Percentiles rank a stretch among this genome's conserved stretches.
These are phyloP conservation scores for Odobenus rosmarus DNA, from an alignment of 2,113 vertebrate species.

Conservation along the genomic window DNA sequence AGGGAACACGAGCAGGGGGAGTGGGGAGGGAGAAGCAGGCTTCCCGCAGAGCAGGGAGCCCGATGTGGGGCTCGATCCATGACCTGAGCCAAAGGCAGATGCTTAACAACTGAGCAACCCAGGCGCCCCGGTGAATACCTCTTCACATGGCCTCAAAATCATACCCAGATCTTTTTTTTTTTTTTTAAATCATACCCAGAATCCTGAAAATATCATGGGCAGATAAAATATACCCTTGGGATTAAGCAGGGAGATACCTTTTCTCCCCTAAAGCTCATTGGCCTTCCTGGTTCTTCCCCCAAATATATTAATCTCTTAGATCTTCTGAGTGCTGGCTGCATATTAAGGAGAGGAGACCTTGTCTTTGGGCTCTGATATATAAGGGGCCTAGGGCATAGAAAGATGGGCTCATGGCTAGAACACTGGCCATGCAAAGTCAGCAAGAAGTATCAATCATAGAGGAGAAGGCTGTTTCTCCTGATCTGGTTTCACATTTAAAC, in stretches of 20 bases:
- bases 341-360: constrained; percentile 3
- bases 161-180: background rate
- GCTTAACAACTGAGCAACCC: too few relatives aligned
- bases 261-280: constrained; percentile 12
- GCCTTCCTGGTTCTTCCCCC: background rate
- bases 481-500: constrained; percentile 29
- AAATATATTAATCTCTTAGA: background rate
- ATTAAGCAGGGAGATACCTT: background rate
- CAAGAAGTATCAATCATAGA: background rate
- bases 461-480: background rate
- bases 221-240: background rate
- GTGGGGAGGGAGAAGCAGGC: too few relatives aligned
- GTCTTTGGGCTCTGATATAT: background rate
- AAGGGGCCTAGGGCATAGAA: background rate
- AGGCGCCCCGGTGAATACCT: background rate
- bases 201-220: background rate
- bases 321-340: background rate
- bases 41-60: too few relatives aligned
- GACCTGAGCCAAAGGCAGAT: too few relatives aligned
- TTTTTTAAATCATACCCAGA: background rate
- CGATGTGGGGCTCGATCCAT: too few relatives aligned
- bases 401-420: background rate
- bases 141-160: background rate
- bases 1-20: too few relatives aligned
- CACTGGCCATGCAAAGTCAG: background rate